Evolutionary conservation across 2,113 vertebrate genomes (phyloP).

Genomic region (Sarotherodon lohbergeri): DNA sequence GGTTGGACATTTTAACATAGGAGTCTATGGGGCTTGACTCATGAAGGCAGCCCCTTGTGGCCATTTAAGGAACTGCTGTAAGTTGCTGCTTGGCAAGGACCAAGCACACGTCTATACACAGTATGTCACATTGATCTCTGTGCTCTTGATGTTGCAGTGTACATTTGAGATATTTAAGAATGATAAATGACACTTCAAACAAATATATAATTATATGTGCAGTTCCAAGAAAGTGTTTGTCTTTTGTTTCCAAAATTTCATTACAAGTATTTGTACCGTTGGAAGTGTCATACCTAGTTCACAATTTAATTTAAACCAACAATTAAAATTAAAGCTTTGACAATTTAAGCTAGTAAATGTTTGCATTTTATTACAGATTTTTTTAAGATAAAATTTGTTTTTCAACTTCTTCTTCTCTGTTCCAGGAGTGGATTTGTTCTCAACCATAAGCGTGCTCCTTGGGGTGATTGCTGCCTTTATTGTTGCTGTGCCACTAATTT

Average conservation of each 20-base stretch:
- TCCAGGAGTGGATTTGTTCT: slow-evolving; percentile 70
- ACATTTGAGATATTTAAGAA: not conserved
- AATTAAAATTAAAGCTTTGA: not conserved
- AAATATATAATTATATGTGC: not conserved
- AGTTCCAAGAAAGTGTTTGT: not conserved
- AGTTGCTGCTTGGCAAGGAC: not conserved
- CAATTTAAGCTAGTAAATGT: not conserved
- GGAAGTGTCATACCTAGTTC: not conserved
- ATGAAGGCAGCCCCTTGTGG: not conserved
- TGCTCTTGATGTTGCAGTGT: not conserved
- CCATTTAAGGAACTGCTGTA: not conserved
- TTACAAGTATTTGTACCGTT: not conserved
- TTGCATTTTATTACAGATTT: not conserved
- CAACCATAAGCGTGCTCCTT: slow-evolving; percentile 49
- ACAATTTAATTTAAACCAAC: not conserved
- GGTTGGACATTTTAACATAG: not conserved
- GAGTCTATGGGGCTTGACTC: not conserved
- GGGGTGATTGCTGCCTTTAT: slow-evolving; percentile 11
- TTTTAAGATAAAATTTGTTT: no score
- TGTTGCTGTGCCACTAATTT: slow-evolving; percentile 30
- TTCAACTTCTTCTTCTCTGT: not conserved
- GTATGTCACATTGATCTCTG: not conserved
- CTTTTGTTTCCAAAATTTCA: not conserved
- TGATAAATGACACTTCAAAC: not conserved
- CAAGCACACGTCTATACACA: not conserved